Base-by-base conservation (phyloP, 2,797 vertebrate genomes). In the Iguana delicatissima region DNA sequence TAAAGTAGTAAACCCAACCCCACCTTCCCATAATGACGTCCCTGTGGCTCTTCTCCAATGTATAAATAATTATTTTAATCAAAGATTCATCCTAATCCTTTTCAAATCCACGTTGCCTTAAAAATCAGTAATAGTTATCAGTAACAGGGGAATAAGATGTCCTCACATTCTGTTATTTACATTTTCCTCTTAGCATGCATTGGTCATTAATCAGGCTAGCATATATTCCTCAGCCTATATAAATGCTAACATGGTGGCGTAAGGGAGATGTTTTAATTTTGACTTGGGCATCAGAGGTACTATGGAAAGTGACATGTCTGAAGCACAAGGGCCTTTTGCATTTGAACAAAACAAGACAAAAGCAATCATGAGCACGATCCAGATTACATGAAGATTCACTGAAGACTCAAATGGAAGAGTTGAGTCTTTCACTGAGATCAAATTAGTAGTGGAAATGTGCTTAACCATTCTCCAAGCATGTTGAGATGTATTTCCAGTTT, bases 1-100 rank as follows among this genome's bases (percentile, higher is more conserved):
- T 81, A 38, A 89, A 86, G 73, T 76, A 86, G 67, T 87, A 77
- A 42, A 77, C 9, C 69, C 77, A 20, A 13, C 26, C 74, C n/a
- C 13, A 32, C 26, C 64, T 79, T 87, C 55, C 59, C 46, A 69
- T 29, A 50, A n/a, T 42, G 24, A 84, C 35, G 32, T 73, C 35
- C 13, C 62, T 38, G 3, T 18, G 24, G 80, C 62, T 83, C 35
- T 57, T 83, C 52, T 50, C 67, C 59, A 52, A 46, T 76, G 76
- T 22, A 64, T 62, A 73, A 59, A 59, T n/a, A 20, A 86, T 50
- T 55, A 62, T 81, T 72, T 86, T 73, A 81, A 81, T 13, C 29
- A 32, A 69, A 29, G 80, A 32, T 81, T 32, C 50, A 79, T 38
- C 14, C 18, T 35, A 82, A 18, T 81, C 50, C 22, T 87, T 84